These are phyloP conservation scores for Lophius piscatorius DNA, from an alignment of 2,113 vertebrate species.

Conservation along the genomic window DNA sequence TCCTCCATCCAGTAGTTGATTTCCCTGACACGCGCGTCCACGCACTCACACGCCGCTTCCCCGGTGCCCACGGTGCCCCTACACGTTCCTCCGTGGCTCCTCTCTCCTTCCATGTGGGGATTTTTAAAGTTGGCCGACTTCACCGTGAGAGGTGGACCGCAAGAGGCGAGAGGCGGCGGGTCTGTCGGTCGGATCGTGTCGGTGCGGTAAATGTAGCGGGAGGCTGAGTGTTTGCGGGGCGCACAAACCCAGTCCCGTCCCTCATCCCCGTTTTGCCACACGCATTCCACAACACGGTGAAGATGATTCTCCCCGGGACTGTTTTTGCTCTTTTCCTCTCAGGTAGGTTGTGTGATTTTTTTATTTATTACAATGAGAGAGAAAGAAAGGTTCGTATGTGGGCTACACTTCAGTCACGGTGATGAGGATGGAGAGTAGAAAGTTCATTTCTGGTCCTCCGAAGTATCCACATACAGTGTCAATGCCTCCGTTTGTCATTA, in stretches of 20 bases:
- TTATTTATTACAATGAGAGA: background rate
- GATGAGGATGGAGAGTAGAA: background rate
- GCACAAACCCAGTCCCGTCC: conserved; percentile 41
- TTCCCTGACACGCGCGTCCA: conserved; percentile 10
- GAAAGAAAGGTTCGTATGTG: no score
- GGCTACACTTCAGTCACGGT: no score
- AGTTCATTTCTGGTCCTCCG: no score
- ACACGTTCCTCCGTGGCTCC: conserved; percentile 9
- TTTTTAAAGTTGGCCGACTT: conserved; percentile 51
- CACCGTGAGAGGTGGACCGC: conserved; percentile 6
- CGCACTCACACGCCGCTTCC: conserved; percentile 5
- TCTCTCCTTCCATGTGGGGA: conserved; percentile 12
- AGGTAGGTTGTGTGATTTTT: conserved; percentile 39
- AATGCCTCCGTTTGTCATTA: background rate
- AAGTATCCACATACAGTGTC: no score
- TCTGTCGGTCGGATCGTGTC: conserved; percentile 5
- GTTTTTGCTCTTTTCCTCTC: conserved; percentile 37
- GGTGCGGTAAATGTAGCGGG: conserved; percentile 49
- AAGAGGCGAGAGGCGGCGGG: no score
- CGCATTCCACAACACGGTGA: conserved; percentile 19
- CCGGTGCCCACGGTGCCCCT: conserved; percentile 31
- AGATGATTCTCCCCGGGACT: conserved; percentile 50
- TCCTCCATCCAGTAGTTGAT: conserved; percentile 18
- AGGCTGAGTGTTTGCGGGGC: conserved; percentile 36
- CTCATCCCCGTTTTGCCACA: background rate